Conservation (phyloP, 2,797 vertebrate genomes). For the Lemur catta region DNA sequence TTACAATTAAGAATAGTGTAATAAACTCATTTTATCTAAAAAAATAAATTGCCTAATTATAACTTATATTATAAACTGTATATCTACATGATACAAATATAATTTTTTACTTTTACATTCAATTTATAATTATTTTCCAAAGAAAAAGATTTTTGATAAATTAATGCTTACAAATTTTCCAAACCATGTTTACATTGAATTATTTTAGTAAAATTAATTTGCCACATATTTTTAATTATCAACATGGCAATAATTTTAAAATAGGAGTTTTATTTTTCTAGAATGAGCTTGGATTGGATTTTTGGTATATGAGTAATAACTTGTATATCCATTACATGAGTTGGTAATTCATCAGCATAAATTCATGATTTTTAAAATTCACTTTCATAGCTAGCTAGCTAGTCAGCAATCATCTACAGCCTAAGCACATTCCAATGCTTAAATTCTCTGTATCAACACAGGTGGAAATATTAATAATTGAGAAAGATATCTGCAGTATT, state of each 20-base stretch:
- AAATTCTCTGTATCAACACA: not conserved
- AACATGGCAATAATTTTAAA: not conserved
- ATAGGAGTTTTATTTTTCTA: not conserved
- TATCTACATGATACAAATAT: not conserved
- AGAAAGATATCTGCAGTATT: not conserved
- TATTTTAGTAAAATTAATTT: not conserved
- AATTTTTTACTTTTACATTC: not conserved
- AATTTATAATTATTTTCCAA: not conserved
- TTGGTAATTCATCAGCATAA: not conserved
- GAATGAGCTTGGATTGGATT: not conserved
- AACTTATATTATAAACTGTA: not conserved
- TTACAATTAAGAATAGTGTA: too few relatives aligned
- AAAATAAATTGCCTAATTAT: not conserved
- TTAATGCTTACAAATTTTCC: not conserved
- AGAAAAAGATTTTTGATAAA: not conserved
- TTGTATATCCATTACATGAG: not conserved
- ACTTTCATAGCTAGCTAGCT: not conserved
- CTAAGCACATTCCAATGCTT: not conserved
- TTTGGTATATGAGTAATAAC: not conserved
- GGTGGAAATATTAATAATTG: conserved; percentile 1
- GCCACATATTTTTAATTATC: not conserved
- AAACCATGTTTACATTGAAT: not conserved
- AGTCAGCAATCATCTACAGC: not conserved
- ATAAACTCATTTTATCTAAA: too few relatives aligned
- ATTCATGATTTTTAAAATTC: not conserved